A percentile compares a stretch with the other conserved stretches of the same genome.
These are phyloP conservation scores for Hormiphora californensis DNA, from an alignment of 37 sponge, comb jelly and placozoan genomes.

Conservation along the genomic window DNA sequence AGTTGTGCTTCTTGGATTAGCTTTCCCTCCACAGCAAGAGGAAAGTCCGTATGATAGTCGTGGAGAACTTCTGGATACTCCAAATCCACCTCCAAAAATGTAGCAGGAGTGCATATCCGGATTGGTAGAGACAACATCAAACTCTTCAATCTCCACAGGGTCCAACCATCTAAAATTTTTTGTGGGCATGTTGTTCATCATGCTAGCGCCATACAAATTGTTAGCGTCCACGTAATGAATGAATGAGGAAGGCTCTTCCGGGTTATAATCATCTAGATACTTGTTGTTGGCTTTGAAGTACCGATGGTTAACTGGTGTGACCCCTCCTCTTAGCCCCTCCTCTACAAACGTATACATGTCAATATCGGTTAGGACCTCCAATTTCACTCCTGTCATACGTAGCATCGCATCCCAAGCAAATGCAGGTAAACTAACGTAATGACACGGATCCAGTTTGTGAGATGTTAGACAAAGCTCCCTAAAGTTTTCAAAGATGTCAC, in stretches of 20 bases:
- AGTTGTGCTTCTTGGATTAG: not conserved
- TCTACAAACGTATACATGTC: constrained; percentile 41
- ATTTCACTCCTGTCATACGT: not conserved
- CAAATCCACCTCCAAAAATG: constrained; percentile 39
- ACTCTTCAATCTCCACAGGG: not conserved
- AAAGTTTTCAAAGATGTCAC: constrained; percentile 45
- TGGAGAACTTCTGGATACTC: not conserved
- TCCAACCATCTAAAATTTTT: not conserved
- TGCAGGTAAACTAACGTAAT: constrained; percentile 16
- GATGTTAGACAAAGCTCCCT: not conserved
- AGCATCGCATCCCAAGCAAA: constrained; percentile 55
- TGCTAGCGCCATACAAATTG: constrained; percentile 18
- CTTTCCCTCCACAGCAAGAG: not conserved
- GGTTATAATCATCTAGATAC: not conserved
- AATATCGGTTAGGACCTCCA: not conserved
- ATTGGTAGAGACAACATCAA: not conserved
- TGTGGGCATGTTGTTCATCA: not conserved
- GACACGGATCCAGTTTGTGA: constrained; percentile 38
- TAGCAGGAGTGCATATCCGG: not conserved
- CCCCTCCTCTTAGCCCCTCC: not conserved
- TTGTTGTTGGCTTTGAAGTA: not conserved
- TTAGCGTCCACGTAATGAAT: constrained; percentile 37
- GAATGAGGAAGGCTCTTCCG: not conserved
- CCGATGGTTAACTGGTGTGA: not conserved
- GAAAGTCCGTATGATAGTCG: constrained; percentile 7